Evolutionary conservation across 2,113 vertebrate species (phyloP).

Genomic region (Mus pahari): DNA sequence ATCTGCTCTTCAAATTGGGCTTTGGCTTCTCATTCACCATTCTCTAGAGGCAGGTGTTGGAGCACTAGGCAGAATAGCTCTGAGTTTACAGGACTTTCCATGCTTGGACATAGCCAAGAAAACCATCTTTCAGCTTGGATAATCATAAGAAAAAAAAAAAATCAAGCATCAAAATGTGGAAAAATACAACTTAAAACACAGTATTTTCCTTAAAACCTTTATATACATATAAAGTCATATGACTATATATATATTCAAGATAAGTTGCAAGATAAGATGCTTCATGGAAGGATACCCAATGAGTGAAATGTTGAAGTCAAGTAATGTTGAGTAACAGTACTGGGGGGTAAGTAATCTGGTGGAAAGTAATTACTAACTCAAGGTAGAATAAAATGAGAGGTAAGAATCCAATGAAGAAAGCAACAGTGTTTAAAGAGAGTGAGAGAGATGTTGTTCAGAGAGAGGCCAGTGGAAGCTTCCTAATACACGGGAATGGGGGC

Average conservation of each 20-base stretch:
- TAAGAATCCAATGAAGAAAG: neutral
- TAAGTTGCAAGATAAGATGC: constrained; percentile 15
- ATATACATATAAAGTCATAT: neutral
- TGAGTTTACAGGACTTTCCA: neutral
- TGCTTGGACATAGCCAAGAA: neutral
- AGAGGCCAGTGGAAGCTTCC: neutral
- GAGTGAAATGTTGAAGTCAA: neutral
- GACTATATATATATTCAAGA: neutral
- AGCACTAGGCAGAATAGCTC: neutral
- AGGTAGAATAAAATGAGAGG: neutral
- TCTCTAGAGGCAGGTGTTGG: neutral
- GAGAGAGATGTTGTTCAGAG: neutral
- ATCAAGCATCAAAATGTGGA: neutral
- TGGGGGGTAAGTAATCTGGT: neutral
- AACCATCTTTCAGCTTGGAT: neutral
- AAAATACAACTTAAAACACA: neutral
- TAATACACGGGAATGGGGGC: neutral
- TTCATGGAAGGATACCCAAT: neutral
- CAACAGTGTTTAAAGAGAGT: neutral
- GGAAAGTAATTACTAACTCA: neutral
- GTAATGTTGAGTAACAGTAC: neutral
- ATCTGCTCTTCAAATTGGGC: neutral
- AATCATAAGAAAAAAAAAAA: neutral
- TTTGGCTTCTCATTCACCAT: neutral
- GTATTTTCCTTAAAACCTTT: neutral